phyloP scores from a whole-genome alignment of 2,113 vertebrate species.

The Zosterops lateralis region DNA sequence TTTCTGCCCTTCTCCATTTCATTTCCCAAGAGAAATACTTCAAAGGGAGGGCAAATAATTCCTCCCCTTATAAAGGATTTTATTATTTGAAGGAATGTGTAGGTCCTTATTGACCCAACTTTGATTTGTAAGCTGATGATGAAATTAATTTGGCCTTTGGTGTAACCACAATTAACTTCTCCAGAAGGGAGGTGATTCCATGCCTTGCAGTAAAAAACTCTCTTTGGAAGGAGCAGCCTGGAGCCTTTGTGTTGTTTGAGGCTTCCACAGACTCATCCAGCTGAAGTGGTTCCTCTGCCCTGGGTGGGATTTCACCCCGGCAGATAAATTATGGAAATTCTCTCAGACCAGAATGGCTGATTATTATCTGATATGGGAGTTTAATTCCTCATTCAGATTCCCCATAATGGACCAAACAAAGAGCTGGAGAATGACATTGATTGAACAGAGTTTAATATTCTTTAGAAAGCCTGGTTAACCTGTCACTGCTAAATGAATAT shows the following conservation, averaged over 20 bases:
- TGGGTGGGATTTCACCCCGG: not conserved
- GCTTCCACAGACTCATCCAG: not conserved
- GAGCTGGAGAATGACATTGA: not conserved
- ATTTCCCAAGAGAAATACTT: conserved; percentile 59
- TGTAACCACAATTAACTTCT: conserved; percentile 66
- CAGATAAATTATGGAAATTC: conserved; percentile 34
- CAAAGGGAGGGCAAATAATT: conserved; percentile 43
- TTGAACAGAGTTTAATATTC: conserved; percentile 2
- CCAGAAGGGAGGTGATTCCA: conserved; percentile 11
- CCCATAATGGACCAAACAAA: not conserved
- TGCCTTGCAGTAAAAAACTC: not conserved
- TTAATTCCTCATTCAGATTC: not conserved
- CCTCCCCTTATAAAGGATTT: conserved; percentile 10
- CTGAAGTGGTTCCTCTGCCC: not conserved
- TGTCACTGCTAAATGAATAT: not conserved
- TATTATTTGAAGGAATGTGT: conserved; percentile 23
- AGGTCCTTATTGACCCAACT: conserved; percentile 55
- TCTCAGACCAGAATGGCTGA: not conserved
- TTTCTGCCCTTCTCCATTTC: conserved; percentile 44
- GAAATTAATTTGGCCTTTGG: conserved; percentile 67
- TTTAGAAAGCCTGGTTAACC: conserved; percentile 3
- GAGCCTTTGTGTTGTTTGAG: not conserved
- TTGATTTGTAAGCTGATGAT: conserved; percentile 64
- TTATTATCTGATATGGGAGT: not conserved
- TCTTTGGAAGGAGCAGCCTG: not conserved